Evolutionary conservation across 1,140 invertebrate genomes (phyloP), one percentile per base, ranked within the genome.

Genomic region (Musca vetustissima): DNA sequence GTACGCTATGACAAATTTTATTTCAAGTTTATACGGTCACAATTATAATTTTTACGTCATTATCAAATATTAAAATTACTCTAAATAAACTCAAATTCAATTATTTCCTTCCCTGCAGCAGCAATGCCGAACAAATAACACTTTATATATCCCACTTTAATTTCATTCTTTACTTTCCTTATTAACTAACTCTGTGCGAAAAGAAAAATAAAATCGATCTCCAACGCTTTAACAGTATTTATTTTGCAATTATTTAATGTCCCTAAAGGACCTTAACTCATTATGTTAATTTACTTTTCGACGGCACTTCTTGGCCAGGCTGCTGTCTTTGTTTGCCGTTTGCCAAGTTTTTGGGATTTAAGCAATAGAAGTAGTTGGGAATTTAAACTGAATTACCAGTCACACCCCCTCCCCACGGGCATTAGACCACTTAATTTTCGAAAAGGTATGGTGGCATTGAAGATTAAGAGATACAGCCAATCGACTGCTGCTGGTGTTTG

Each of bases 251-350:
- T 70, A 70, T 70, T 70, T 67, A 67, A 70, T 61, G 65, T 70
- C 69, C 69, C 69, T 70, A 28, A 70, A 70, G 69, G 69, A 70
- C 66, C 57, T 70, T 55, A 65, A 70, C 65, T 70, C 69, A 70
- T 70, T 70, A 70, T 70, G 69, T 67, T 67, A 70, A 70, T 70
- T 70, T 70, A 52, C 52, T 70, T 25, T 48, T 57, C 64, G 21
- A 65, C 48, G 25, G 52, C 52, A 19, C 36, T 43, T n/a, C n/a
- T n/a, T n/a, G 36, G 36, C 13, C 13, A 8, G 6, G 6, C 13
- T 43, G 32, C 47, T 49, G 24, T 47, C 61, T 15, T 28, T 28
- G 28, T 28, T 28, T 28, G 11, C 24, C 32, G 1, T 24, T 3
- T 3, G 17, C 13, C 17, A 32, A 14, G 9, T 64, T n/a, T 64